Evolutionary conservation across 2,797 vertebrate species (phyloP), one percentile per base, ranked within the genome.

Genomic region (Gila robusta): DNA sequence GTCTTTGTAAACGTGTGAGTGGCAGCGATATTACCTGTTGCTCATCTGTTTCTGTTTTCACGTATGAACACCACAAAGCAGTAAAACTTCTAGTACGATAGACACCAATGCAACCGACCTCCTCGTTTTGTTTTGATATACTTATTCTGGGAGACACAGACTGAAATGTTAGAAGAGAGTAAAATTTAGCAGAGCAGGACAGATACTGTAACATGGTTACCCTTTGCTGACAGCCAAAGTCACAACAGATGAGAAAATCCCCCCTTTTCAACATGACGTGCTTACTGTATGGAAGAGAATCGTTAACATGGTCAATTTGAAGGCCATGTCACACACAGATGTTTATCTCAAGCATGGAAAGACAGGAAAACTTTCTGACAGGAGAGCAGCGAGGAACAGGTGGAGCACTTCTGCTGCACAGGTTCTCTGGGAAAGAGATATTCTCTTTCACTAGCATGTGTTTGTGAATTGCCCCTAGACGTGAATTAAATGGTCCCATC

Each of bases 401-500:
- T 96, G 95, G 93, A 95, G 90, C 88, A 93, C 91, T 89, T 90
- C 88, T 89, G 89, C 89, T 89, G 92, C 41, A 2, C 93, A 94
- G 92, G 93, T 94, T 93, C 92, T 86, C 83, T 66, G 59, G 90
- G 81, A 89, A 85, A 86, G 89, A 82, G 89, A 86, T 89, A 88
- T 92, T 90, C 91, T 87, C 64, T 84, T 87, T 85, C 71, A 82
- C 79, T 59, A 16, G 83, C 78, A 73, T 82, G 82, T 88, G 74
- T 74, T 67, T 86, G 87, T 82, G 64, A 96, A 95, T 95, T 95
- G 94, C 94, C 94, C 93, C 93, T 95, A 95, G 94, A 94, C 93
- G 93, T 92, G 93, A 92, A 93, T 94, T 95, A 96, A 96, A 95
- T 91, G 94, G 91, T 96, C 93, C 94, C 95, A 95, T 95, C 93